A percentile compares a stretch with the other conserved stretches of the same genome.
Conservation (phyloP, 2,888 invertebrate species). For the Corythucha ciliata region DNA sequence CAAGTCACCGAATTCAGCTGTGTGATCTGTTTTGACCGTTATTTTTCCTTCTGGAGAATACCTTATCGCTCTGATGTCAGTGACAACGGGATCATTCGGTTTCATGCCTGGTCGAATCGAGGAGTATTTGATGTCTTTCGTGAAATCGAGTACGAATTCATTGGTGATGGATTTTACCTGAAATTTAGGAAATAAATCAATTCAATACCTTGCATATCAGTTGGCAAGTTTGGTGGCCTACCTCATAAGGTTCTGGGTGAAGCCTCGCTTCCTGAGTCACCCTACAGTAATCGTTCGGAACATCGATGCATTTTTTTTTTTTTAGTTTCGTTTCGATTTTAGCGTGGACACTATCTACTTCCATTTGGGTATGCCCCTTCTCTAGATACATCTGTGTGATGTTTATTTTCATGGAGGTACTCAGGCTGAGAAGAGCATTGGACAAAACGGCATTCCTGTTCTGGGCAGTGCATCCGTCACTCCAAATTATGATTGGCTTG, state of each 20-base stretch:
- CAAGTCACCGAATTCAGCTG: slow-evolving; percentile 10
- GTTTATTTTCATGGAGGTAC: background rate
- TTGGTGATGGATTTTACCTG: no score
- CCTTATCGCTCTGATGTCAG: slow-evolving; percentile 10
- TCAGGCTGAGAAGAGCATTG: slow-evolving; percentile 16
- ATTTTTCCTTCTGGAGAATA: slow-evolving; percentile 18
- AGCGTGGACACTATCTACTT: slow-evolving; percentile 3
- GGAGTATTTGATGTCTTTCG: slow-evolving; percentile 2
- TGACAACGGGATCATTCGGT: slow-evolving; percentile 6
- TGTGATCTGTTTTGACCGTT: slow-evolving; percentile 18
- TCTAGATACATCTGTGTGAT: slow-evolving; percentile 11
- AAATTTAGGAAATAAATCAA: no score
- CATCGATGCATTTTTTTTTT: background rate
- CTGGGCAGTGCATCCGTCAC: slow-evolving; percentile 18
- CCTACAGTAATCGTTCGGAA: slow-evolving; percentile 18
- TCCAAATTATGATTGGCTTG: slow-evolving; percentile 10
- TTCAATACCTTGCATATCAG: no score
- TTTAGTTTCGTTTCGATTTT: background rate
- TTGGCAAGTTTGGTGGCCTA: slow-evolving; percentile 2
- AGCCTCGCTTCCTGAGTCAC: slow-evolving; percentile 15
- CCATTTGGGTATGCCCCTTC: slow-evolving; percentile 16
- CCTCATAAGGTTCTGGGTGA: slow-evolving; percentile 15
- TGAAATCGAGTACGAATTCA: slow-evolving; percentile 1
- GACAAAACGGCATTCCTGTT: slow-evolving; percentile 13
- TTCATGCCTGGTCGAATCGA: slow-evolving; percentile 19